Conservation (phyloP, 2,113 vertebrate genomes). For the Sapayoa aenigma region DNA sequence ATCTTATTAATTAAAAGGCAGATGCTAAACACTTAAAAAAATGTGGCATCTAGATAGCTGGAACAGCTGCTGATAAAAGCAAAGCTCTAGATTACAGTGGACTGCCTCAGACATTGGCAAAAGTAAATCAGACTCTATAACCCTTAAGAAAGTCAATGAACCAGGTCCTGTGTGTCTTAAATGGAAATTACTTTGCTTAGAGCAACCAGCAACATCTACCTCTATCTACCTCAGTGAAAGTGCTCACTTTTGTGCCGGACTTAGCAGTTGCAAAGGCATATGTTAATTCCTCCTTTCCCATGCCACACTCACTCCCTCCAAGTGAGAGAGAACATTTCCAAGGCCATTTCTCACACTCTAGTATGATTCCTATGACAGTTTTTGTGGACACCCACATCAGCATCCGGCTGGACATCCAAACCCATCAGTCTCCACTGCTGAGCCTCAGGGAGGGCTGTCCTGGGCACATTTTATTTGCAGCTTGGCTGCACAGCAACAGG, state of each 20-base stretch:
- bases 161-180: neutral
- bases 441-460: neutral
- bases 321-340: neutral
- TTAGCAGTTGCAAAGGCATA: neutral
- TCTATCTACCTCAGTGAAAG: rapidly evolving
- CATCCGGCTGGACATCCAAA: neutral
- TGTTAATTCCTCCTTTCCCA: neutral
- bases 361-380: rapidly evolving
- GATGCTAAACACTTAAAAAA: neutral
- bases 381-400: neutral
- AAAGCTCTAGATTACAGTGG: neutral
- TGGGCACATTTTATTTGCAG: neutral
- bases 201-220: neutral
- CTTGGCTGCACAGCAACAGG: neutral
- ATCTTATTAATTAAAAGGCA: neutral
- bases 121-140: neutral
- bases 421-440: rapidly evolving
- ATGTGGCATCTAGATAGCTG: neutral
- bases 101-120: neutral
- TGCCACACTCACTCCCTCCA: neutral
- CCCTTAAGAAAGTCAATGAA: neutral
- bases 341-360: neutral
- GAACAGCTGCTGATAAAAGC: neutral
- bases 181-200: neutral
- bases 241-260: neutral